Conservation (phyloP, 2,113 vertebrate genomes). For the Solea senegalensis region DNA sequence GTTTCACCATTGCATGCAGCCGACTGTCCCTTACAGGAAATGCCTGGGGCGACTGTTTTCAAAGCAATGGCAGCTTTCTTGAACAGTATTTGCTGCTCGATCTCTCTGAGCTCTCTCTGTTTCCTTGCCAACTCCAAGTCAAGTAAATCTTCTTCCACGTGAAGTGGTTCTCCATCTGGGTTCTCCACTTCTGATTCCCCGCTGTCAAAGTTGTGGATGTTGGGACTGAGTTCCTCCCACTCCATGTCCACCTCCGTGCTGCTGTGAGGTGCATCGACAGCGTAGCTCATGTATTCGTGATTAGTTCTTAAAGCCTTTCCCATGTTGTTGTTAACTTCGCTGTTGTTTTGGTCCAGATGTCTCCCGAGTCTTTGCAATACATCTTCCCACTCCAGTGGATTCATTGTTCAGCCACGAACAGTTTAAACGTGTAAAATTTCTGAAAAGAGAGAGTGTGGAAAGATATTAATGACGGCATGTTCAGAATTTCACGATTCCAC, state of each 20-base stretch:
- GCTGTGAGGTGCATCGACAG: not conserved
- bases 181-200: not conserved
- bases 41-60: not conserved
- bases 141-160: not conserved
- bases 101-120: slow-evolving; percentile 30
- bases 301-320: not conserved
- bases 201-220: not conserved
- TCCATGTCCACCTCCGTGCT: not conserved
- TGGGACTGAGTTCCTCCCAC: not conserved
- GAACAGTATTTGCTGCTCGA: slow-evolving; percentile 50
- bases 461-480: no score
- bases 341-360: not conserved
- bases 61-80: slow-evolving; percentile 52
- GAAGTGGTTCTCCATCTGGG: slow-evolving; percentile 7
- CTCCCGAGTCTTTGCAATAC: not conserved
- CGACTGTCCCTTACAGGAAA: not conserved
- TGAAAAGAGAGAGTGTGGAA: not conserved
- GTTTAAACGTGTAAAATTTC: not conserved
- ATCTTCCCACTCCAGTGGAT: slow-evolving; percentile 27
- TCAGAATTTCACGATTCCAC: no score
- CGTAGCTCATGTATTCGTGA: not conserved
- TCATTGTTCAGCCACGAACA: slow-evolving; percentile 34
- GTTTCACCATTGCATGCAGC: not conserved
- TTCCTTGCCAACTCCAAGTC: slow-evolving; percentile 61
- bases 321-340: not conserved